phyloP scores from a whole-genome alignment of 35 echinoderm and acorn worm genomes.

The Stichopus chloronotus region DNA sequence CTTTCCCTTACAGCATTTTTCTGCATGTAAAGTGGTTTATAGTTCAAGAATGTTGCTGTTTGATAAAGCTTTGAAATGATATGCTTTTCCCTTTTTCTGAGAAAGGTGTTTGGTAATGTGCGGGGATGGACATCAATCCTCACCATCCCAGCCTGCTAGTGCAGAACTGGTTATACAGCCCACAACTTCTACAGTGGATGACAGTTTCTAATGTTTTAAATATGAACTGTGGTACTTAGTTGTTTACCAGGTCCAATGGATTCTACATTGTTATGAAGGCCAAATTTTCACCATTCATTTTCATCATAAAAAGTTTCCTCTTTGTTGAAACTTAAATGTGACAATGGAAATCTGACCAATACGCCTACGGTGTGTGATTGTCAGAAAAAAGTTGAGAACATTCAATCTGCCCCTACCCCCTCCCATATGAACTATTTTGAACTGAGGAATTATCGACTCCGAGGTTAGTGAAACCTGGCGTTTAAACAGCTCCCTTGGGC shows the following conservation, averaged over 20 bases:
- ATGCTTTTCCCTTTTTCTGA: background rate
- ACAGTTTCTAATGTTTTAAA: too few relatives aligned
- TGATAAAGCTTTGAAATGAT: constrained; percentile 10
- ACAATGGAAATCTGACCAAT: constrained; percentile 2
- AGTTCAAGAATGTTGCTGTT: constrained; percentile 8
- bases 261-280: background rate
- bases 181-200: too few relatives aligned
- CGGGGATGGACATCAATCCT: too few relatives aligned
- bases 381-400: constrained; percentile 4
- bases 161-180: too few relatives aligned
- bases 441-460: background rate
- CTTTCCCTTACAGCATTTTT: constrained; percentile 8
- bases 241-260: constrained; percentile 2
- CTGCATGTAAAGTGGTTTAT: constrained; percentile 3
- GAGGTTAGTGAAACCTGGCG: constrained; percentile 1
- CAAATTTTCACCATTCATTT: constrained; percentile 9
- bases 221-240: too few relatives aligned
- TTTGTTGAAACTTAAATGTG: background rate
- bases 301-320: too few relatives aligned
- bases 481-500: constrained; percentile 7
- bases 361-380: background rate
- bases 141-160: too few relatives aligned
- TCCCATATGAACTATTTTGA: constrained; percentile 9
- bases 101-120: background rate
- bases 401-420: background rate